A percentile compares a stretch with the other conserved stretches of the same genome.
Conservation (phyloP, 2,888 invertebrate species). For the Parnassius smintheus region DNA sequence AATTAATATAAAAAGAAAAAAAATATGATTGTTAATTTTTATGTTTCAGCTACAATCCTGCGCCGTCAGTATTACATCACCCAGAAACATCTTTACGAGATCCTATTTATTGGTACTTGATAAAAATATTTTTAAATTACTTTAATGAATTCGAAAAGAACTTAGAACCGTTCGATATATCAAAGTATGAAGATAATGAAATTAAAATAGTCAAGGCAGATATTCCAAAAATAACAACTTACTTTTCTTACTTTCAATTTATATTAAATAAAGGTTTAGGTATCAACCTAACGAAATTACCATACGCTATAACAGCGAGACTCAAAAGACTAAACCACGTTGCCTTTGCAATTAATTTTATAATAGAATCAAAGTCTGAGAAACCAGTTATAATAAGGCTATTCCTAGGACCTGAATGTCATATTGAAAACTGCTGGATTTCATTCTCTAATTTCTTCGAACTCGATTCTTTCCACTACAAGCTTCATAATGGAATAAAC, state of each 20-base stretch:
- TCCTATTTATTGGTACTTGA: conserved; percentile 61
- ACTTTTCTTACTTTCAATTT: conserved; percentile 58
- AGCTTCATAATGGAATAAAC: conserved; percentile 54
- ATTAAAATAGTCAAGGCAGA: conserved; percentile 47
- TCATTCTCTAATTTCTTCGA: conserved; percentile 56
- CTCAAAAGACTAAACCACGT: conserved; percentile 60
- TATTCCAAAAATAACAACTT: conserved; percentile 55
- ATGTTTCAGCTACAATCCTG: conserved; percentile 61
- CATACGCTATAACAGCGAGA: conserved; percentile 47
- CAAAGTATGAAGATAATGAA: conserved; percentile 49
- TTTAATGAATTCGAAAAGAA: conserved; percentile 54
- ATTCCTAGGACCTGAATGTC: conserved; percentile 65
- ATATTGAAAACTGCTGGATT: conserved; percentile 48
- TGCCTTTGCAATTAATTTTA: conserved; percentile 55
- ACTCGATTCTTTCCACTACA: conserved; percentile 51
- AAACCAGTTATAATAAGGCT: conserved; percentile 53
- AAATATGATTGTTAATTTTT: background rate
- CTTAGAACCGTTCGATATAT: conserved; percentile 52
- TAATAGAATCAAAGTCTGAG: conserved; percentile 46
- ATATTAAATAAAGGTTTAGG: conserved; percentile 50
- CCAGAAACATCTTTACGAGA: conserved; percentile 68
- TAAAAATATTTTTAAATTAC: conserved; percentile 55
- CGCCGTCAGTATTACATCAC: conserved; percentile 65
- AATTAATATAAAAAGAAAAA: background rate
- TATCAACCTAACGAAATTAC: conserved; percentile 33